Evolutionary conservation across 1,140 invertebrate genomes (phyloP), one percentile per base, ranked within the genome.

Genomic region (Formica selysi): DNA sequence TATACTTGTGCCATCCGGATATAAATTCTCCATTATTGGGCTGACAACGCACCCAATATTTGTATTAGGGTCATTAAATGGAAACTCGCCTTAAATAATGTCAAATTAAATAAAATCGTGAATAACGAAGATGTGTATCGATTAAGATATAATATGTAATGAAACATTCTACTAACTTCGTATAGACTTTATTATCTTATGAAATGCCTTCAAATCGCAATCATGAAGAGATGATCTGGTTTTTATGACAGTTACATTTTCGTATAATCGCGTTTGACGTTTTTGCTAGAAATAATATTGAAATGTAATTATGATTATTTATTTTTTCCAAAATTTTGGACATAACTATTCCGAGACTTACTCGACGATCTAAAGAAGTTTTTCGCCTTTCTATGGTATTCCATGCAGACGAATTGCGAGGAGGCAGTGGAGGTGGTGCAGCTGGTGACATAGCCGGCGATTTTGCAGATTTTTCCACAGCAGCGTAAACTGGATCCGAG

Each of bases 21-120:
- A 97, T 85, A 96, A 96, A 93, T 96, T 98, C 88, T 98, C 97
- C 83, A 98, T 97, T 92, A 97, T 97, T 3, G 98, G 97, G 90
- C 98, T 98, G 68, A 98, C 96, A 64, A 98, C 96, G 87, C 98
- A 96, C 3, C 98, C 98, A 67, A 97, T 96, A 95, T 98, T 98
- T 6, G 97, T 97, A 68, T 93, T 96, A 22, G 95, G 95, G 94
- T 98, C 97, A 79, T 97, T 96, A 92, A 97, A 96, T 0, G 96
- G 95, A 95, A 97, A 98, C 87, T 96, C 96, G 93, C 96, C 97
- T 97, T 88, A 41, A 95, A 95, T 89, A 87, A 84, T 54, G 57
- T 84, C 4, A 29, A 51, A 85, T 79, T 79, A 70, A 71, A 48
- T 13, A 16, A 54, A 61, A 51, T 74, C 61, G 22, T 16, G 19